Percentiles rank a stretch among this genome's conserved stretches.
Conservation (phyloP, 92 coral and sea anemone genomes). For the Blastomussa wellsi region DNA sequence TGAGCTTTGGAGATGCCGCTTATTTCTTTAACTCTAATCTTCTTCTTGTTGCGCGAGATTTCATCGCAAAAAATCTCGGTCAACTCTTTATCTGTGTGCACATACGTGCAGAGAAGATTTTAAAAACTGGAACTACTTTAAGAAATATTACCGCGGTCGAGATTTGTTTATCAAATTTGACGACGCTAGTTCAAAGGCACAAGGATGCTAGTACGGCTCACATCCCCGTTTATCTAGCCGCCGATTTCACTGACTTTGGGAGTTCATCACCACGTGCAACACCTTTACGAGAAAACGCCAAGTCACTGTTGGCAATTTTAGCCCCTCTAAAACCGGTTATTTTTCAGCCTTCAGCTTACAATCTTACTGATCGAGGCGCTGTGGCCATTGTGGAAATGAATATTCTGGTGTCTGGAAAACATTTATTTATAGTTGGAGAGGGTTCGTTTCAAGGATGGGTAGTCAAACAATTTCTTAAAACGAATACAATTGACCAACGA, state of each 20-base stretch:
- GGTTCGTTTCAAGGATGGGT: not conserved
- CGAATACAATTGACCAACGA: no score
- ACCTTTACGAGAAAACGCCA: not conserved
- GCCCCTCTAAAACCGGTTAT: not conserved
- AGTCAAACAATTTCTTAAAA: no score
- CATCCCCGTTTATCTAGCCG: no score
- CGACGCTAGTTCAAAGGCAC: not conserved
- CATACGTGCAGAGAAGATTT: not conserved
- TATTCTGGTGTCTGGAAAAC: not conserved
- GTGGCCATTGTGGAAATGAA: no score
- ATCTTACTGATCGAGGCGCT: no score
- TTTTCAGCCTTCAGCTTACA: no score
- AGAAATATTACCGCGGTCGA: no score
- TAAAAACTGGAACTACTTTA: not conserved
- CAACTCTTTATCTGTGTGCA: not conserved
- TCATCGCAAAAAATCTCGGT: not conserved
- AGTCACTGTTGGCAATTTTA: not conserved
- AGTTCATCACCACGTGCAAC: not conserved
- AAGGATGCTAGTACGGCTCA: not conserved
- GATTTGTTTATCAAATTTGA: no score
- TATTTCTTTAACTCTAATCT: not conserved
- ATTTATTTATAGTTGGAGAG: not conserved
- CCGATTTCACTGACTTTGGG: no score
- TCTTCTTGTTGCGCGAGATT: not conserved
- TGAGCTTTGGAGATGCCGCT: not conserved